phyloP scores from a whole-genome alignment of 2,113 vertebrate species.

The Pyrgilauda ruficollis region DNA sequence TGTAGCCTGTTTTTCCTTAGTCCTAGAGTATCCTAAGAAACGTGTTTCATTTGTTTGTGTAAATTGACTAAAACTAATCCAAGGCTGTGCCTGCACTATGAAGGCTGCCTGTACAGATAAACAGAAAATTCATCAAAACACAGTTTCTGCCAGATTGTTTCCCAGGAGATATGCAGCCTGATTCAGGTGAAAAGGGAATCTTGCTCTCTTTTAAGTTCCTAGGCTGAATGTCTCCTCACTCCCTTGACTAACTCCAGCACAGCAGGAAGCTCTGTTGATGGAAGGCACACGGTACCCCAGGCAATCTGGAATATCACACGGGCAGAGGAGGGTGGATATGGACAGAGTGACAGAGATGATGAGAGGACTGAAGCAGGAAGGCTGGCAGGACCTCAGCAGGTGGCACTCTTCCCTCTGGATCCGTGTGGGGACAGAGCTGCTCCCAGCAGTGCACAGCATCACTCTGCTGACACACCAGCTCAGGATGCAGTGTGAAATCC shows the following conservation, averaged over 20 bases:
- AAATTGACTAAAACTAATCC: background rate
- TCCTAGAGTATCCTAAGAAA: background rate
- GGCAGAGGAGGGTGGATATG: background rate
- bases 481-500: background rate
- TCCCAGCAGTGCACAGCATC: background rate
- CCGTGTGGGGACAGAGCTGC: background rate
- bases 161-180: background rate
- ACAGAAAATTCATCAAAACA: background rate
- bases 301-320: background rate
- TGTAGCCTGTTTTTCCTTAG: background rate
- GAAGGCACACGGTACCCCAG: background rate
- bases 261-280: background rate
- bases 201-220: background rate
- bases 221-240: background rate
- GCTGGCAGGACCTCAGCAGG: constrained; percentile 23
- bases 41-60: background rate
- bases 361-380: background rate
- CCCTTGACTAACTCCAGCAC: background rate
- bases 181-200: background rate
- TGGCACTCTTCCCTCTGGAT: constrained; percentile 37
- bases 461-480: background rate
- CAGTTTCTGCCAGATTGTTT: background rate
- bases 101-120: background rate
- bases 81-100: background rate
- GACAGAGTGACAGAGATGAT: background rate